Percentiles rank a stretch among this genome's conserved stretches.
phyloP scores from a whole-genome alignment of 2,113 vertebrate genomes.

The Pelmatolapia mariae region DNA sequence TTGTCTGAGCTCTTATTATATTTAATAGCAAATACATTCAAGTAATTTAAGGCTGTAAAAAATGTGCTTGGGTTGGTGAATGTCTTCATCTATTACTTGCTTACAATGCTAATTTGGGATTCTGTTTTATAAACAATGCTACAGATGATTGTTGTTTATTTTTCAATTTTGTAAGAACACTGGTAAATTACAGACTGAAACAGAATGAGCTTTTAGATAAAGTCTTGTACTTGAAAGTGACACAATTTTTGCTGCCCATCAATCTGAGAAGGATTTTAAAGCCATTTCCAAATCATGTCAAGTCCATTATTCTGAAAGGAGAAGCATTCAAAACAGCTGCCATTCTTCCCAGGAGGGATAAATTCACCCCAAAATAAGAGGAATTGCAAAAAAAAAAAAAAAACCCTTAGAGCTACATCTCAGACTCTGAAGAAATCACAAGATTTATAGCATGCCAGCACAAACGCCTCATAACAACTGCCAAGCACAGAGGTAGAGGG shows the following conservation, averaged over 20 bases:
- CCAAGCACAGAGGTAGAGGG: neutral
- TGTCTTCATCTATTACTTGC: neutral
- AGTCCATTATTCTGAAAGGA: neutral
- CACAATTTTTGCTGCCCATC: neutral
- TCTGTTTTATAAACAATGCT: neutral
- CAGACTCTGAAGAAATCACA: neutral
- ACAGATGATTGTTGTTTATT: neutral
- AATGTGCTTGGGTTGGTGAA: neutral
- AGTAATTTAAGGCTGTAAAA: neutral
- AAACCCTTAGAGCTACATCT: neutral
- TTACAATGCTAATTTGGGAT: neutral
- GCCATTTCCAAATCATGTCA: neutral
- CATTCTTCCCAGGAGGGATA: neutral
- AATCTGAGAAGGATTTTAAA: neutral
- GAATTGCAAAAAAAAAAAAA: neutral
- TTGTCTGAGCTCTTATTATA: neutral
- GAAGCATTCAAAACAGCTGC: neutral
- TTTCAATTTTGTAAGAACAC: neutral
- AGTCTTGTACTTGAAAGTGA: neutral
- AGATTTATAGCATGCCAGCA: neutral
- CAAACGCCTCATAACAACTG: neutral
- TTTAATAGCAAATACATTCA: neutral
- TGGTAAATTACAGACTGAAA: neutral
- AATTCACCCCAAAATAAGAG: neutral
- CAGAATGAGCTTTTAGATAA: neutral